These are phyloP conservation scores for Thunnus maccoyii DNA, from an alignment of 2,113 vertebrate species.

Conservation along the genomic window DNA sequence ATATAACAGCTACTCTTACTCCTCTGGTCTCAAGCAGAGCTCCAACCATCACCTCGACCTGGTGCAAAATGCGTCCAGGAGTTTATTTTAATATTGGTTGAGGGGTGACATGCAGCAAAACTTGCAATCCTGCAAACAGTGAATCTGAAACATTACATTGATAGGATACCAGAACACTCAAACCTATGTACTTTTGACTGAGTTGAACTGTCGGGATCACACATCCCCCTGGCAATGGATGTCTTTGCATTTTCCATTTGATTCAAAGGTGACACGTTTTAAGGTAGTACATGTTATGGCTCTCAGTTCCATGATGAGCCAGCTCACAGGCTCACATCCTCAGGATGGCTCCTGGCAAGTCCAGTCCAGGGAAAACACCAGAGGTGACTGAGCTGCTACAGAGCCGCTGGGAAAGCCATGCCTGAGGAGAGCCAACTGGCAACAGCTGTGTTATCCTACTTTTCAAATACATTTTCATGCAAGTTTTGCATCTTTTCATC, in stretches of 20 bases:
- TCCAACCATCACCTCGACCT: background rate
- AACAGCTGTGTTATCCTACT: background rate
- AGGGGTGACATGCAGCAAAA: background rate
- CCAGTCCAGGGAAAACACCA: conserved; percentile 19
- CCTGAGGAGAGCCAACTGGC: background rate
- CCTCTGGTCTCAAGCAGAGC: background rate
- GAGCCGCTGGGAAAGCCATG: background rate
- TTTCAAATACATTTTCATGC: background rate
- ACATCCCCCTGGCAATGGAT: background rate
- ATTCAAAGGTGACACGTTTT: background rate
- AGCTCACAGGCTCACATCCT: conserved; percentile 5
- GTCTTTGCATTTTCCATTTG: background rate
- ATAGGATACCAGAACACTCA: too few relatives aligned
- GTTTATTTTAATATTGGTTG: background rate
- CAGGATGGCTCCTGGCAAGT: conserved; percentile 37
- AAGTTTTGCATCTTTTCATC: background rate
- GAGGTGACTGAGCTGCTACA: conserved; percentile 17
- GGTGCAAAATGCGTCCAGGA: background rate
- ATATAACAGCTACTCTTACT: background rate
- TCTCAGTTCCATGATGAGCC: conserved; percentile 5
- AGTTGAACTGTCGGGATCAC: background rate
- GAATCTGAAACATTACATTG: background rate
- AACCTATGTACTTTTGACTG: background rate
- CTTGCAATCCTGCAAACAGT: too few relatives aligned
- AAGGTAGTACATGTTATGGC: background rate